These are phyloP conservation scores for Drosophila neocordata DNA, from an alignment of 1,140 invertebrate genomes.

Conservation along the genomic window DNA sequence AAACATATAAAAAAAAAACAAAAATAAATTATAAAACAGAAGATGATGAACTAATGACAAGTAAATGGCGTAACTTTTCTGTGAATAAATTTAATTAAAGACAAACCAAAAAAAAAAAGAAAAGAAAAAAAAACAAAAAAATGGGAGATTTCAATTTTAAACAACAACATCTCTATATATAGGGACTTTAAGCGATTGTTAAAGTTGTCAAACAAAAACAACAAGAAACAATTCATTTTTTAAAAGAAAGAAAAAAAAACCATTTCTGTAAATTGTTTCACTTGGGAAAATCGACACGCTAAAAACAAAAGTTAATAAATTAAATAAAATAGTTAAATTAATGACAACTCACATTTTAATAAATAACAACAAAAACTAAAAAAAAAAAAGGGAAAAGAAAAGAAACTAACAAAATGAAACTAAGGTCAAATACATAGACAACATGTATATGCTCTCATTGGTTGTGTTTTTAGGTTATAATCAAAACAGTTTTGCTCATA, in stretches of 20 bases:
- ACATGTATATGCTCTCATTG: conserved; percentile 82
- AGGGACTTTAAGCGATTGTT: conserved; percentile 3
- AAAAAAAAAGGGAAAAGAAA: conserved; percentile 32
- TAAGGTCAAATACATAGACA: conserved; percentile 77
- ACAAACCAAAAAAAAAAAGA: conserved; percentile 37
- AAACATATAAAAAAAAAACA: conserved; percentile 44
- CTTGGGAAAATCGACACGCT: conserved; percentile 81
- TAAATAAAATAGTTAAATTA: conserved; percentile 51
- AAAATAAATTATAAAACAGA: conserved; percentile 39
- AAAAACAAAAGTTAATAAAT: conserved; percentile 62
- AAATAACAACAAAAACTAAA: conserved; percentile 36
- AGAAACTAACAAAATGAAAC: conserved; percentile 55
- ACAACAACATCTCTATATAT: conserved; percentile 11
- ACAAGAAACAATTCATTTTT: conserved; percentile 57
- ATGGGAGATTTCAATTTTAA: conserved; percentile 56
- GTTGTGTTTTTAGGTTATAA: conserved; percentile 83
- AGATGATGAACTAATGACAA: conserved; percentile 67
- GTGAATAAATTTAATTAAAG: conserved; percentile 71
- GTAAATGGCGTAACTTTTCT: conserved; percentile 80
- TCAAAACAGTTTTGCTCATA: conserved; percentile 59
- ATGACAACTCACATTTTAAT: conserved; percentile 33
- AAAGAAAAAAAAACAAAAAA: conserved; percentile 40
- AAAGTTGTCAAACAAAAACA: conserved; percentile 20
- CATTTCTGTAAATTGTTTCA: conserved; percentile 81
- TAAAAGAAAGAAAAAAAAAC: conserved; percentile 38